Percentiles rank a stretch among this genome's conserved stretches.
Conservation (phyloP, 2,797 vertebrate genomes). For the Thalassophryne amazonica region DNA sequence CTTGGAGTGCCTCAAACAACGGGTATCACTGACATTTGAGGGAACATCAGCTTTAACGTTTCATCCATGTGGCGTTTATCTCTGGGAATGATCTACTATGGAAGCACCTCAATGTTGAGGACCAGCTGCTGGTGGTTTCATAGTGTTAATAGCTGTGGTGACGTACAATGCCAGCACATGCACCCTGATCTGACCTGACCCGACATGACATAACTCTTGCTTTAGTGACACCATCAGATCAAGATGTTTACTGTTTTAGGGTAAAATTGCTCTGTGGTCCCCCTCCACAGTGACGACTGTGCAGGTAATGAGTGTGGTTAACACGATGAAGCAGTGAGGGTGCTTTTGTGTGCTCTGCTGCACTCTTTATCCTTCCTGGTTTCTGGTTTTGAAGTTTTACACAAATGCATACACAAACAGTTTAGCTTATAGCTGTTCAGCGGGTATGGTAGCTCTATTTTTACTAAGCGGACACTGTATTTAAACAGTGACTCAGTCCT, state of each 20-base stretch:
- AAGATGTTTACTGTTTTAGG: not conserved
- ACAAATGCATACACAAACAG: slow-evolving; percentile 25
- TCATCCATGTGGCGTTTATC: too few species aligned
- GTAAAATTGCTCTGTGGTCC: not conserved
- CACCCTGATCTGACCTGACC: too few species aligned
- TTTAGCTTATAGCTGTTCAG: slow-evolving; percentile 7
- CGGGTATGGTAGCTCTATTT: slow-evolving; percentile 35
- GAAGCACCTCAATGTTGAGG: too few species aligned
- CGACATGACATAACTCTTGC: too few species aligned
- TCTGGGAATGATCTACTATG: too few species aligned
- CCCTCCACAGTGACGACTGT: not conserved
- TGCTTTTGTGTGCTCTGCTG: not conserved
- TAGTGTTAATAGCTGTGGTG: too few species aligned
- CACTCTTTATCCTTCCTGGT: not conserved
- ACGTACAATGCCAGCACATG: too few species aligned
- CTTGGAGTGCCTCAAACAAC: too few species aligned
- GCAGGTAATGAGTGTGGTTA: not conserved
- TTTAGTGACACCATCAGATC: too few species aligned
- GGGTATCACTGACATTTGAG: too few species aligned
- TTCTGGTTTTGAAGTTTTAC: slow-evolving; percentile 3
- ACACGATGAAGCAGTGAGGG: not conserved
- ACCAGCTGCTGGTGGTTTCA: too few species aligned
- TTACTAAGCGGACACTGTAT: slow-evolving; percentile 15
- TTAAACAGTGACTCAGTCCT: slow-evolving; percentile 44
- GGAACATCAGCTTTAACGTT: too few species aligned